Evolutionary conservation across 1,140 invertebrate species (phyloP), one percentile per base, ranked within the genome.

Genomic region (Octopus sinensis): DNA sequence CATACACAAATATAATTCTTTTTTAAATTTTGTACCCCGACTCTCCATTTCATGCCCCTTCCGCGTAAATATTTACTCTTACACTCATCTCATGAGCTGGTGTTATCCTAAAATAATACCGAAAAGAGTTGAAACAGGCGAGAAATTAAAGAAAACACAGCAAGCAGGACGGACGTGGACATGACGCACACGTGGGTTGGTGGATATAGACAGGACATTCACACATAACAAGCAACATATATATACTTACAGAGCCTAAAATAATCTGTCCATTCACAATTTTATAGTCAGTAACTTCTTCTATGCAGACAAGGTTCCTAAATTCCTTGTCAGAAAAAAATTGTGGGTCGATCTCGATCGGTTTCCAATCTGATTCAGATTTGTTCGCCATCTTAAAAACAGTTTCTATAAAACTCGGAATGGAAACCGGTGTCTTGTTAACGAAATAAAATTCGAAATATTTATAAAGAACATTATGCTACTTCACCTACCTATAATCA

Each of bases 281-380:
- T 82, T 89, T 86, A 84, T 89, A 89, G 78, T 89, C 88, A 13
- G 83, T 84, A n/a, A 89, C 79, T 82, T 87, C 86, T 85, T 89
- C 85, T 12, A 89, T 78, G 75, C 85, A 86, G 7, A 89, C 83
- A 6, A 89, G 62, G 13, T 79, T 82, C 51, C 85, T 82, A 83
- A 89, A 86, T 53, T 84, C 82, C n/a, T 84, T 77, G 54, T 86
- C 79, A 56, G 83, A 82, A 53, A 85, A 79, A 9, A 86, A 77
- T 56, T 79, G 71, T 52, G 84, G 80, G 4, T 84, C 82, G 54
- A 89, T 80, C 81, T 87, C 80, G 10, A 89, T 82, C 68, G 78
- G 82, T 85, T 88, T 87, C 88, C 88, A 89, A 10, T 81, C 73
- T 23, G 82, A 79, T 53, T 86, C 86, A 5, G 84, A 78, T 84